Percentiles rank a stretch among this genome's conserved stretches.
Evolutionary conservation across 2,888 invertebrate genomes (phyloP).

Genomic region (Gandaritis pyraliata): DNA sequence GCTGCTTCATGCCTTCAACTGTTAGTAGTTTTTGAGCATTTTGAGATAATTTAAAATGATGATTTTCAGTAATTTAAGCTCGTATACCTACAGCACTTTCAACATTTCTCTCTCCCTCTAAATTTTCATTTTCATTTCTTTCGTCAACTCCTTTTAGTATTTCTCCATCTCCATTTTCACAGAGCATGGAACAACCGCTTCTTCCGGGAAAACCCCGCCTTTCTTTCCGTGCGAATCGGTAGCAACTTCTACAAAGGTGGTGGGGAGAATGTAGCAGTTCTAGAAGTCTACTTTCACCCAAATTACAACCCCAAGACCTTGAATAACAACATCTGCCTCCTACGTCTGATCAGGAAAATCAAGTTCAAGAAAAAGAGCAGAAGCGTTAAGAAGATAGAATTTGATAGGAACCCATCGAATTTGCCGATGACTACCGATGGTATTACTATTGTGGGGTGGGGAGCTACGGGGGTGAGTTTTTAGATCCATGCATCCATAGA

Average conservation of each 20-base stretch:
- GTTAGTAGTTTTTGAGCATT: slow-evolving; percentile 52
- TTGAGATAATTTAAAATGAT: no score
- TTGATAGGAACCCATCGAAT: slow-evolving; percentile 51
- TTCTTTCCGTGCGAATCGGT: slow-evolving; percentile 68
- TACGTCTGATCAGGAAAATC: slow-evolving; percentile 57
- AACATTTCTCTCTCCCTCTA: no score
- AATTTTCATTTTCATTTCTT: no score
- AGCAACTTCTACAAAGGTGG: slow-evolving; percentile 61
- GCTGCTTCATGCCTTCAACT: slow-evolving; percentile 74
- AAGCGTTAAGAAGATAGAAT: slow-evolving; percentile 61
- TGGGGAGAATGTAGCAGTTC: slow-evolving; percentile 61
- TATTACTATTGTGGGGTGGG: slow-evolving; percentile 70
- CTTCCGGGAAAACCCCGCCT: slow-evolving; percentile 71
- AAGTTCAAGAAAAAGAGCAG: slow-evolving; percentile 43
- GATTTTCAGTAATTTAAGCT: no score
- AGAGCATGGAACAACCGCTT: slow-evolving; percentile 75
- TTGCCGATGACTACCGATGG: slow-evolving; percentile 56
- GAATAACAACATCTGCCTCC: slow-evolving; percentile 62
- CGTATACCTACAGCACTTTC: no score
- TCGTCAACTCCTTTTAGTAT: no score
- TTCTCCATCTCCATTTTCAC: neutral
- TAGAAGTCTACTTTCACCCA: slow-evolving; percentile 72
- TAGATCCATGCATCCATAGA: neutral
- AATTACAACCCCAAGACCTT: slow-evolving; percentile 62
- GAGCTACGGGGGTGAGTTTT: slow-evolving; percentile 61